A percentile compares a stretch with the other conserved stretches of the same genome.
Conservation (phyloP, 2,888 invertebrate species). For the Apomyelois bistriatella region DNA sequence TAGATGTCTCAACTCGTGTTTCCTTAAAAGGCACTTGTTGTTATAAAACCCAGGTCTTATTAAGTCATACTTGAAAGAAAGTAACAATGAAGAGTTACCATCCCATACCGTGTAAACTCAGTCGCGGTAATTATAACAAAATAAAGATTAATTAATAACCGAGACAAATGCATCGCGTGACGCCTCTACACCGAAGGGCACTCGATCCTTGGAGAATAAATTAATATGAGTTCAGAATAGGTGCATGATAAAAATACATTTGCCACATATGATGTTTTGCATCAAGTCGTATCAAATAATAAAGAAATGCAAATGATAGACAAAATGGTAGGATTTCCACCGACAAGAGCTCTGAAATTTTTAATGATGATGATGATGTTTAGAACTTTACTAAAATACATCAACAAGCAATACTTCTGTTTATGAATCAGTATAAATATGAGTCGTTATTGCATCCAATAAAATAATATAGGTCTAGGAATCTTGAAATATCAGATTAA, state of each 20-base stretch:
- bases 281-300: no score
- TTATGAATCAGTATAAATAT: no score
- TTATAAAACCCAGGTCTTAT: not conserved
- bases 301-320: no score
- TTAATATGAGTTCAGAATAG: not conserved
- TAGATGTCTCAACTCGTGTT: not conserved
- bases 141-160: constrained; percentile 12
- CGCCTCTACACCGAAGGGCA: constrained; percentile 31
- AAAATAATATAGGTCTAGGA: no score
- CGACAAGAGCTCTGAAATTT: no score
- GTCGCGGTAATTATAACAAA: constrained; percentile 12
- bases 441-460: no score
- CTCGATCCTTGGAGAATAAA: constrained; percentile 19
- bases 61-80: not conserved
- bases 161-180: constrained; percentile 37
- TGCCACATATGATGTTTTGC: no score
- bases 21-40: not conserved
- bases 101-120: not conserved
- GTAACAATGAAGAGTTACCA: not conserved
- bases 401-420: no score
- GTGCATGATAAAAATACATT: not conserved
- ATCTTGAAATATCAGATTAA: no score
- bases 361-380: no score
- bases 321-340: no score
- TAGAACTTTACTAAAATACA: no score